Percentiles rank a stretch among this genome's conserved stretches.
These are phyloP conservation scores for Procapra przewalskii DNA, from an alignment of 2,113 vertebrate species.

Conservation along the genomic window DNA sequence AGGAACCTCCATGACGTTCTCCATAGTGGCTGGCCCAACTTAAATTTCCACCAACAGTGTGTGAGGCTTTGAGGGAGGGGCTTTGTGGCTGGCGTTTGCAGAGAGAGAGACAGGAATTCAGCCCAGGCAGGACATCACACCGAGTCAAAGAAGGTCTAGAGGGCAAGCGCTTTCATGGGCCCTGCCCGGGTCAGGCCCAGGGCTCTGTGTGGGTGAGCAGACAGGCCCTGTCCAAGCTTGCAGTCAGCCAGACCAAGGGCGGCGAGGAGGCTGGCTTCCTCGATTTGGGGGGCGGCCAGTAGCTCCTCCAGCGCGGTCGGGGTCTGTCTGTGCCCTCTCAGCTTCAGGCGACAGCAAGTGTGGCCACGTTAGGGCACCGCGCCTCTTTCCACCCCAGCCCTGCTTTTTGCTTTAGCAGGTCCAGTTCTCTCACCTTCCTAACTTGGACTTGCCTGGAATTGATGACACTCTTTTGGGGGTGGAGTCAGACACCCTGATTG, in stretches of 20 bases:
- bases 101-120: background rate
- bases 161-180: background rate
- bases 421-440: background rate
- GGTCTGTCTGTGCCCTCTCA: background rate
- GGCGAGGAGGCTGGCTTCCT: background rate
- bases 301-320: background rate
- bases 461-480: background rate
- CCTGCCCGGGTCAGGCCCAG: too few species aligned
- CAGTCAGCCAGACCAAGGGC: background rate
- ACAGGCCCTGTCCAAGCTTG: background rate
- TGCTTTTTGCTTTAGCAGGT: background rate
- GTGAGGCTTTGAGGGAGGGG: background rate
- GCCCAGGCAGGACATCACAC: background rate
- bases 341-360: background rate
- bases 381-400: background rate
- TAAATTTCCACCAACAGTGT: background rate
- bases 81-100: background rate
- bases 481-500: background rate
- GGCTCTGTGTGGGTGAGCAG: background rate
- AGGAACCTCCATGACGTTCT: background rate
- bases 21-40: background rate
- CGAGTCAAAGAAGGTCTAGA: background rate
- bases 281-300: accelerated
- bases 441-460: background rate
- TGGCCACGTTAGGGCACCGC: background rate